These are phyloP conservation scores for Gadopsis bispinosus DNA, from an alignment of 2,797 vertebrate genomes.

Conservation along the genomic window DNA sequence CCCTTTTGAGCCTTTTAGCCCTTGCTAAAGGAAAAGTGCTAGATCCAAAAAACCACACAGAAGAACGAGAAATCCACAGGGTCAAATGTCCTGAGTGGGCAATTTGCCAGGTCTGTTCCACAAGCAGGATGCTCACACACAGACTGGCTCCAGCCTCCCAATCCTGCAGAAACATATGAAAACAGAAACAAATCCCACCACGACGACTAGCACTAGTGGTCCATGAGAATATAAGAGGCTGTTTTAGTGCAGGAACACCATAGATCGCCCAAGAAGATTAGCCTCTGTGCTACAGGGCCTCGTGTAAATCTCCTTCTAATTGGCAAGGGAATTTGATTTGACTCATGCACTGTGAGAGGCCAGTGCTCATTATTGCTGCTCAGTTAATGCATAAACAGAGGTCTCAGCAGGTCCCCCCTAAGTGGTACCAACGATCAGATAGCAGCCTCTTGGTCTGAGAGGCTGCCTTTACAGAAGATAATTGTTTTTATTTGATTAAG, in stretches of 20 bases:
- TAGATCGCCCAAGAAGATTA: slow-evolving; percentile 83
- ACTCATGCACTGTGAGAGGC: slow-evolving; percentile 77
- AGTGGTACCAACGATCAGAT: slow-evolving; percentile 80
- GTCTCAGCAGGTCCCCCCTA: slow-evolving; percentile 76
- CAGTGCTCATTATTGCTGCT: slow-evolving; percentile 78
- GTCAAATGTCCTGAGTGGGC: slow-evolving; percentile 87
- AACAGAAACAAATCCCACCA: slow-evolving; percentile 84
- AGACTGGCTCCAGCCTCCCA: slow-evolving; percentile 72
- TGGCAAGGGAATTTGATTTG: slow-evolving; percentile 84
- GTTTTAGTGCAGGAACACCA: slow-evolving; percentile 75
- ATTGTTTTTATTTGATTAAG: slow-evolving; percentile 67
- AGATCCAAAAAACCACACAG: slow-evolving; percentile 86
- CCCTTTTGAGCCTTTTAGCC: slow-evolving; percentile 90
- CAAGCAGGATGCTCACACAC: slow-evolving; percentile 78
- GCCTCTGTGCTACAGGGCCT: slow-evolving; percentile 65
- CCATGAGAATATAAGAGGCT: slow-evolving; percentile 79
- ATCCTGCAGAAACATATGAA: slow-evolving; percentile 78
- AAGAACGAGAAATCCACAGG: slow-evolving; percentile 81
- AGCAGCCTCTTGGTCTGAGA: slow-evolving; percentile 56
- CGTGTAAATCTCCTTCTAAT: slow-evolving; percentile 84
- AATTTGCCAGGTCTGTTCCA: slow-evolving; percentile 82
- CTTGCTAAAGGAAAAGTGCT: slow-evolving; percentile 87
- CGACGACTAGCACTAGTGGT: slow-evolving; percentile 70
- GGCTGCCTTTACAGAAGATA: slow-evolving; percentile 57
- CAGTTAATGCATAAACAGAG: slow-evolving; percentile 81